Evolutionary conservation across 1,140 invertebrate species (phyloP), one percentile per base, ranked within the genome.

Genomic region (Euwallacea fornicatus): DNA sequence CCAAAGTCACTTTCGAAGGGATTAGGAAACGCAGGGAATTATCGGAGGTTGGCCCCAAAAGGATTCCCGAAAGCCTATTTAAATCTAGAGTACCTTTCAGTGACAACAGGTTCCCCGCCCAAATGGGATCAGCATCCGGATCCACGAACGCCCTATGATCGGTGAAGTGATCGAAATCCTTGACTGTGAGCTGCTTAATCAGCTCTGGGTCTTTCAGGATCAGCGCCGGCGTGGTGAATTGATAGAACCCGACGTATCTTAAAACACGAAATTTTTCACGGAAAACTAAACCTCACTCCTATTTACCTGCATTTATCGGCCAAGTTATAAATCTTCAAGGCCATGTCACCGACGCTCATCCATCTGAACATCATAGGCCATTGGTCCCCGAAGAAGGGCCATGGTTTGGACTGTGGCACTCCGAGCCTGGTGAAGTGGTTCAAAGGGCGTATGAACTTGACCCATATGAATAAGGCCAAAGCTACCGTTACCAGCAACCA

Each of bases 121-220:
- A 79, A 0, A 89, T 60, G 0, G 84, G 84, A 63, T 88, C 87
- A 6, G 75, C 44, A 0, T 84, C 78, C n/a, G 81, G 79, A 13
- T 76, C 75, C 7, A 85, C 74, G 54, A 87, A 82, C 3, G 0
- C n/a, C 50, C 79, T 75, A 69, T 84, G 81, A 76, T 86, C 80
- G 0, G 79, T 74, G 66, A 87, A 87, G 59, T 81, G 71, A 21
- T 85, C 78, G 66, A 86, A 86, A 55, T 86, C 84, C 62, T 83
- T 84, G 0, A 86, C 78, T 2, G 83, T 73, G 2, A 88, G 73
- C 16, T 81, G 79, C 72, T 85, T 85, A 0, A 86, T 82, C 7
- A 86, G 60, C 42, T 85, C 79, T 0, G 80, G 77, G 76, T 84
- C 81, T 42, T 78, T 73, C 0, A 85, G 10, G 1, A 85, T 41